A percentile compares a stretch with the other conserved stretches of the same genome.
Evolutionary conservation across 2,113 vertebrate genomes (phyloP).

Genomic region (Lophius piscatorius): DNA sequence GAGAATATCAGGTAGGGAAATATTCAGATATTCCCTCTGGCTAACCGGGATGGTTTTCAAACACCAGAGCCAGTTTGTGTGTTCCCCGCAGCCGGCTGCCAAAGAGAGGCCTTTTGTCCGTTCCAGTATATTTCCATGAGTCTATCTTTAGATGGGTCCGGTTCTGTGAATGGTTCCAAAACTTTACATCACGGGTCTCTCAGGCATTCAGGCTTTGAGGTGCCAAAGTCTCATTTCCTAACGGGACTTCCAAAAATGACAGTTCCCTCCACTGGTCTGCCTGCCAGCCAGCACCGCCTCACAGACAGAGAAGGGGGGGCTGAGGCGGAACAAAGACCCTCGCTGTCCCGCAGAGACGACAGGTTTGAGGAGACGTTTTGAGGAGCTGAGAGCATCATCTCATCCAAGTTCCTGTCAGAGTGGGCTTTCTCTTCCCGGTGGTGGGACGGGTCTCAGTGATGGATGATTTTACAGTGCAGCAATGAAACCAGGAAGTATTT

Average conservation of each 20-base stretch:
- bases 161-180: constrained; percentile 61
- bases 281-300: constrained; percentile 10
- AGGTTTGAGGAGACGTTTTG: constrained; percentile 45
- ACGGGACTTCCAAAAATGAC: constrained; percentile 46
- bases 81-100: constrained; percentile 58
- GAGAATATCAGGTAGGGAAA: constrained; percentile 65
- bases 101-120: constrained; percentile 59
- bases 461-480: background rate
- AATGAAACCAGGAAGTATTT: background rate
- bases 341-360: constrained; percentile 42
- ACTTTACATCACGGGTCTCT: constrained; percentile 49
- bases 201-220: constrained; percentile 50
- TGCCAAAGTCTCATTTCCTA: constrained; percentile 42
- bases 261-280: constrained; percentile 32
- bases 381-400: constrained; percentile 33
- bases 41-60: constrained; percentile 50
- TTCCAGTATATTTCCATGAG: constrained; percentile 57
- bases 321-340: constrained; percentile 52
- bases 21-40: constrained; percentile 70
- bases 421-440: constrained; percentile 8
- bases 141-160: constrained; percentile 62
- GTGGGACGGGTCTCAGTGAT: background rate
- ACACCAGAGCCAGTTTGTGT: constrained; percentile 43
- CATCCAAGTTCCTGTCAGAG: constrained; percentile 40
- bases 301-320: constrained; percentile 24